Conservation (phyloP, 1,140 invertebrate genomes). For the Doryteuthis pealeii region DNA sequence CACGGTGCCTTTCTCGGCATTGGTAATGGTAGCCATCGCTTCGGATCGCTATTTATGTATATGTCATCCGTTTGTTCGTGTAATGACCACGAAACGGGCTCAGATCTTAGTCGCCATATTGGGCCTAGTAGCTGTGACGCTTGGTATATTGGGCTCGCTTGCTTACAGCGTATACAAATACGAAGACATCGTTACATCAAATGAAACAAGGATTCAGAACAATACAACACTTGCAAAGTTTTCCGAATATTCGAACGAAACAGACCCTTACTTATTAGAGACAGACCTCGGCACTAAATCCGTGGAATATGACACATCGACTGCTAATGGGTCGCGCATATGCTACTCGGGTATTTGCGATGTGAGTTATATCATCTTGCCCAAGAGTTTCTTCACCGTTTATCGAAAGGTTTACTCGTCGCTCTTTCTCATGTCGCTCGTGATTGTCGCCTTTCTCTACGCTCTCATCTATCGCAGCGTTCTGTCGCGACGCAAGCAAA, state of each 20-base stretch:
- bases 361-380: not conserved
- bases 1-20: constrained; percentile 49
- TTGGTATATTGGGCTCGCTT: constrained; percentile 41
- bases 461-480: constrained; percentile 37
- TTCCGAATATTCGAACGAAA: not conserved
- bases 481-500: constrained; percentile 29
- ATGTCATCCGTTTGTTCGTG: constrained; percentile 47
- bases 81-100: constrained; percentile 47
- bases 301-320: not conserved
- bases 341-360: not conserved
- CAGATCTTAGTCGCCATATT: constrained; percentile 42
- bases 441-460: constrained; percentile 44
- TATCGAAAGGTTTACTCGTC: constrained; percentile 39
- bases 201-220: not conserved
- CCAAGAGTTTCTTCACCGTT: constrained; percentile 18
- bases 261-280: not conserved
- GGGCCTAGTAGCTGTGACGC: constrained; percentile 32
- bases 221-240: not conserved
- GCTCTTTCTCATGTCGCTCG: constrained; percentile 39
- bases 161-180: constrained; percentile 30
- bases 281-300: not conserved
- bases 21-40: constrained; percentile 54
- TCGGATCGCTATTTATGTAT: constrained; percentile 55
- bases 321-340: not conserved
- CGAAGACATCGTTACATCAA: not conserved